Base-by-base conservation (phyloP, 2,888 invertebrate species). In the Agonopterix subpropinquella region DNA sequence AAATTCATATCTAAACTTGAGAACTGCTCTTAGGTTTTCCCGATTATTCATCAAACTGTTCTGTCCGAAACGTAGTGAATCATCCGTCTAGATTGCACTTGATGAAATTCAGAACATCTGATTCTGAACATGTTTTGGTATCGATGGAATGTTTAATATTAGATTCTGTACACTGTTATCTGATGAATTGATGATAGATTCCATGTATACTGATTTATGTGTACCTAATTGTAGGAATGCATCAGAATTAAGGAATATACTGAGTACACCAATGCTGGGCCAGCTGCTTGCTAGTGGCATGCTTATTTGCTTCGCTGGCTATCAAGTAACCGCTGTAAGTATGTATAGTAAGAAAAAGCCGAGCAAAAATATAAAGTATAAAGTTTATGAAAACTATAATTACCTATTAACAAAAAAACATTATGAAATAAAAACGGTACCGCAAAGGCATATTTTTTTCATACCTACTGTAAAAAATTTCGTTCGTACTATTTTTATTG, bases 241-340 rank as follows among this genome's bases (percentile, higher is more conserved):
- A 1, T 59, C 70, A 56, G 62, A 73, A 41, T 58, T 88, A 11
- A 69, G 77, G 15, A 58, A 66, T 7, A 73, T 70, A 2, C 55
- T 86, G 51, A 86, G 82, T 54, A 54, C 62, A 1, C 83, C 86
- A 0, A 83, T 86, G 85, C 55, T 88, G 49, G 74, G 69, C 1
- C 87, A 87, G 61, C 59, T 86, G 54, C 70, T 66, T 0, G 73
- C 70, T 1, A 86, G 86, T 49, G 76, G 80, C 9, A 69, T 69
- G 36, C 71, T 85, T 43, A 84, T 88, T 54, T 85, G 83, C 55
- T 82, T 78, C 47, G 67, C 81, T 41, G 83, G 79, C 5, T 88
- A 73, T 51, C 84, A 86, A 62, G 73, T 83, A 28, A 67, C 78
- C 8, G 71, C 73, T 67, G 86, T 86, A 57, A 74, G 70, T 18